Evolutionary conservation across 1,140 invertebrate species (phyloP).

Genomic region (Tribolium madens): DNA sequence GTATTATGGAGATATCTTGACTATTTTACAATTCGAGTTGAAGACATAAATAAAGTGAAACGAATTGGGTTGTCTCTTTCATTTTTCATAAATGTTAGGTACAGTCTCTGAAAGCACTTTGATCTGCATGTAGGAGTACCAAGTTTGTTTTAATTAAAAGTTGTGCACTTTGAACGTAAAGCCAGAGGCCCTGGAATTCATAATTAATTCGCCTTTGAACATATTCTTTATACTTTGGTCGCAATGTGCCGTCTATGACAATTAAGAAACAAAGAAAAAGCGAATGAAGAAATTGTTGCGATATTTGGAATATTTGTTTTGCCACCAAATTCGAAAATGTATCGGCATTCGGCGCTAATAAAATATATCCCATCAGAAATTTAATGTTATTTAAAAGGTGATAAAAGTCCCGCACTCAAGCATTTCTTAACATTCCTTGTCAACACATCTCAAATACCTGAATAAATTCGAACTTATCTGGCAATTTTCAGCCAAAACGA

Average conservation of each 20-base stretch:
- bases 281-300: neutral
- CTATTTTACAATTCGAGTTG: no score
- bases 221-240: conserved; percentile 51
- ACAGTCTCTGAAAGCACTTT: conserved; percentile 55
- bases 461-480: conserved; percentile 59
- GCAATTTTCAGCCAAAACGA: conserved; percentile 59
- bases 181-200: conserved; percentile 59
- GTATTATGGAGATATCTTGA: no score
- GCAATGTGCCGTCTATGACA: conserved; percentile 17
- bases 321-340: conserved; percentile 21
- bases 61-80: conserved; percentile 44
- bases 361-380: conserved; percentile 42
- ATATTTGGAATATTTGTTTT: neutral
- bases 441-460: conserved; percentile 44
- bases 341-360: conserved; percentile 17
- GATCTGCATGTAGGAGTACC: conserved; percentile 53
- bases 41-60: conserved; percentile 29
- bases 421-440: conserved; percentile 59
- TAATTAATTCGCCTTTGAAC: conserved; percentile 61
- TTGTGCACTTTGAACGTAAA: conserved; percentile 60
- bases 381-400: conserved; percentile 47
- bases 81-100: conserved; percentile 58
- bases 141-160: conserved; percentile 63
- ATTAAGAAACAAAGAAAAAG: conserved; percentile 1
- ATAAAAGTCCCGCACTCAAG: conserved; percentile 57